Conservation (phyloP, 1,140 invertebrate genomes). For the Microvelia longipes region DNA sequence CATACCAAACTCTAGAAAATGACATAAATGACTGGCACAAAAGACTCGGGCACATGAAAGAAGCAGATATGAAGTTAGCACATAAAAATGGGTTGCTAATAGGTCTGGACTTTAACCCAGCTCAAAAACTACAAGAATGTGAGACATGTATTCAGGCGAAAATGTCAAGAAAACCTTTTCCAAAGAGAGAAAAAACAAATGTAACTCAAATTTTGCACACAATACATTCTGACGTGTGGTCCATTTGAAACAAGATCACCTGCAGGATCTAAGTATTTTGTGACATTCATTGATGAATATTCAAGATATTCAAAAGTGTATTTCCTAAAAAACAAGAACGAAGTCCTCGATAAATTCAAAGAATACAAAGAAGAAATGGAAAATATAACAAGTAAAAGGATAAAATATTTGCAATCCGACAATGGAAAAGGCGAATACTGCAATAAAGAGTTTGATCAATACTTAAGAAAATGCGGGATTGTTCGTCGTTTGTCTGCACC, state of each 20-base stretch:
- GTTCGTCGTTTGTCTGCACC: constrained; percentile 12
- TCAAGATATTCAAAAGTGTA: neutral
- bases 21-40: neutral
- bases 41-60: neutral
- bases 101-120: neutral
- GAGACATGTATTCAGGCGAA: neutral
- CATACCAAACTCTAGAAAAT: no score
- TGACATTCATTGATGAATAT: neutral
- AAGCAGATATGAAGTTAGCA: neutral
- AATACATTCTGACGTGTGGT: neutral
- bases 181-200: neutral
- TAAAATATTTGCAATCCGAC: constrained; percentile 19
- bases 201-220: neutral
- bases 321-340: constrained; percentile 9
- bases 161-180: neutral
- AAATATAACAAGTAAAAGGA: constrained; percentile 5
- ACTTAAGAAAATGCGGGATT: constrained; percentile 8
- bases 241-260: neutral
- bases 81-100: neutral
- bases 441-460: constrained; percentile 9
- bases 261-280: neutral
- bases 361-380: constrained; percentile 7
- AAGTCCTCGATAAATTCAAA: constrained; percentile 3
- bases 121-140: neutral
- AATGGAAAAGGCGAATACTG: constrained; percentile 26